Conservation (phyloP, 2,888 invertebrate species). For the Lithophane leautieri region DNA sequence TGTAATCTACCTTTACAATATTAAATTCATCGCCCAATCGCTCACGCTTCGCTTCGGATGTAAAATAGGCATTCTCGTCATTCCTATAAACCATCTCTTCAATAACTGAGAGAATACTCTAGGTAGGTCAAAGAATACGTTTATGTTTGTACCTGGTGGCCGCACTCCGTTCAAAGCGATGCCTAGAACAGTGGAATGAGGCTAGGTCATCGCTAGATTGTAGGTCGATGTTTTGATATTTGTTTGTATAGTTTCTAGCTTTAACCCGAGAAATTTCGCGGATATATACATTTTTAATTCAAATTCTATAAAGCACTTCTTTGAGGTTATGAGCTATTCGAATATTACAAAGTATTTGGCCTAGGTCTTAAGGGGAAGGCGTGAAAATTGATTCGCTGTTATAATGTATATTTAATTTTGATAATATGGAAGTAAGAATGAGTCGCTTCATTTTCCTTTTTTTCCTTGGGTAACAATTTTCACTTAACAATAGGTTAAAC, state of each 20-base stretch:
- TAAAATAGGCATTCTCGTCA: slow-evolving; percentile 37
- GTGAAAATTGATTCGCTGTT: too few relatives aligned
- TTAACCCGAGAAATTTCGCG: too few relatives aligned
- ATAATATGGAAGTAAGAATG: too few relatives aligned
- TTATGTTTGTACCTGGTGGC: slow-evolving; percentile 34
- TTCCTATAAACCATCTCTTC: slow-evolving; percentile 14
- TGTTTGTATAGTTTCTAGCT: slow-evolving; percentile 1
- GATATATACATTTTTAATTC: too few relatives aligned
- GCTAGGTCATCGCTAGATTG: slow-evolving; percentile 43
- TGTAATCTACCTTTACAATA: not conserved
- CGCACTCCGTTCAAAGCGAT: slow-evolving; percentile 54
- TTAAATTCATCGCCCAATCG: slow-evolving; percentile 9
- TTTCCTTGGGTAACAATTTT: too few relatives aligned
- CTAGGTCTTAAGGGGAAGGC: too few relatives aligned
- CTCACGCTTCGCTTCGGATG: not conserved
- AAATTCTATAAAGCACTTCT: too few relatives aligned
- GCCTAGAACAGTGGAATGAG: slow-evolving; percentile 32
- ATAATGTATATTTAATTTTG: too few relatives aligned
- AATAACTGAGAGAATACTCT: slow-evolving; percentile 37
- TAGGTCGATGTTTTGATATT: slow-evolving; percentile 6
- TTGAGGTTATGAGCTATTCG: too few relatives aligned
- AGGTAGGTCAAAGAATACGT: slow-evolving; percentile 11
- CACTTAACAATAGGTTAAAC: too few relatives aligned
- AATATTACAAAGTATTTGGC: too few relatives aligned
- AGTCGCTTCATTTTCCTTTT: not conserved